Evolutionary conservation across 2,113 vertebrate species (phyloP).

Genomic region (Hassar affinis): DNA sequence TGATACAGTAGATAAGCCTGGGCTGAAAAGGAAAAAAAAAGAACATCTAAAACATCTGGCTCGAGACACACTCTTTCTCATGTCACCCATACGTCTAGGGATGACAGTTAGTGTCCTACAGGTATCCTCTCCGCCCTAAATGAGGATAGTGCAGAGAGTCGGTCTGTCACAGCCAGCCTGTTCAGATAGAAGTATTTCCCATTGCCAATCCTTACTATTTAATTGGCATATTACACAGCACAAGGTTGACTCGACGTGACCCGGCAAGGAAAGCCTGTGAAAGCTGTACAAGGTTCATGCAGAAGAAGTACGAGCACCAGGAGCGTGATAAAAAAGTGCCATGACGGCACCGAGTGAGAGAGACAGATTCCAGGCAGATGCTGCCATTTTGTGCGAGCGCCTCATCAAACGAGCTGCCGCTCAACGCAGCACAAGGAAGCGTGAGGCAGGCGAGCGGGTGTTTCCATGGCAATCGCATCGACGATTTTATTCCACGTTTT

Average conservation of each 20-base stretch:
- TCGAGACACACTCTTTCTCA: background rate
- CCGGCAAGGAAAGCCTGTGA: background rate
- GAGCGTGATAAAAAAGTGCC: background rate
- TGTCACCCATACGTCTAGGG: background rate
- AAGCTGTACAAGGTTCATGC: too few species aligned
- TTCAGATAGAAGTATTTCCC: background rate
- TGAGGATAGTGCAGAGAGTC: background rate
- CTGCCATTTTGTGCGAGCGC: conserved; percentile 51
- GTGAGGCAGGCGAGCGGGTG: conserved; percentile 53
- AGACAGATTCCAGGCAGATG: conserved; percentile 23
- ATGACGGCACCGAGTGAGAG: background rate
- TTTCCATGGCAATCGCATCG: conserved; percentile 71
- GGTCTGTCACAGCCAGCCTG: background rate
- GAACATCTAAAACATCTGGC: background rate
- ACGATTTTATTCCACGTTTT: conserved; percentile 55
- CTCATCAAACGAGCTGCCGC: conserved; percentile 59
- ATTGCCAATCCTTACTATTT: conserved; percentile 4
- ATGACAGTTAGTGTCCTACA: conserved; percentile 4
- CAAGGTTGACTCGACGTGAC: conserved; percentile 3
- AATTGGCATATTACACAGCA: conserved; percentile 8
- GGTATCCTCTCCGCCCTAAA: background rate
- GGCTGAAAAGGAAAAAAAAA: background rate
- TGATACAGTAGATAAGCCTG: background rate
- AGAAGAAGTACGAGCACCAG: background rate
- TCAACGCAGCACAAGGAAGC: conserved; percentile 47